A percentile compares a stretch with the other conserved stretches of the same genome.
Evolutionary conservation across 2,888 invertebrate species (phyloP).

Genomic region (Mayetiola destructor): DNA sequence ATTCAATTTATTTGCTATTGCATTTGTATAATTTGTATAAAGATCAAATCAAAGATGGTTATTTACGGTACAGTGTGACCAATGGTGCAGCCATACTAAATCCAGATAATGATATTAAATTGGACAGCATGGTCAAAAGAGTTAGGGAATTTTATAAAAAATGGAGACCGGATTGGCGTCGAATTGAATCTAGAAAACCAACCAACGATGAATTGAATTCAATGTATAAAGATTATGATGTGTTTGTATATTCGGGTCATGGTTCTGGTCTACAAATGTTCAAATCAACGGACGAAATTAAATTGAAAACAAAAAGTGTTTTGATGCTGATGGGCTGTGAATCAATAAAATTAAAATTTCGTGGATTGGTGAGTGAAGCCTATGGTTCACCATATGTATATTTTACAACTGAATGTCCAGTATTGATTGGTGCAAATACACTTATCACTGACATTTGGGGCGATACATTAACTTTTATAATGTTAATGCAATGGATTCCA

Average conservation of each 20-base stretch:
- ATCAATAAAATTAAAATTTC: slow-evolving; percentile 32
- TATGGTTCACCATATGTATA: not conserved
- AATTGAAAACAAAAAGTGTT: slow-evolving; percentile 40
- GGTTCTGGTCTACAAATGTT: slow-evolving; percentile 16
- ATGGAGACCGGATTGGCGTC: slow-evolving; percentile 38
- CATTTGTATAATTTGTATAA: slow-evolving; percentile 26
- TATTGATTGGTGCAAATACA: not conserved
- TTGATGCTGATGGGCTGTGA: slow-evolving; percentile 54
- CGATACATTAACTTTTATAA: not conserved
- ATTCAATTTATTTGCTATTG: slow-evolving; percentile 29
- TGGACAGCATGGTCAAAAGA: slow-evolving; percentile 36
- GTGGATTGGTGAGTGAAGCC: not conserved
- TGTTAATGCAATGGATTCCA: not conserved
- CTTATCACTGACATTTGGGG: not conserved
- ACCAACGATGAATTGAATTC: slow-evolving; percentile 39
- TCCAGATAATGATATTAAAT: slow-evolving; percentile 31
- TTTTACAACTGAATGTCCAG: slow-evolving; percentile 2
- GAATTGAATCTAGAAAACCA: slow-evolving; percentile 37
- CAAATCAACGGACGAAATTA: slow-evolving; percentile 57
- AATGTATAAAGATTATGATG: slow-evolving; percentile 38
- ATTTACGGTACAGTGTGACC: slow-evolving; percentile 24
- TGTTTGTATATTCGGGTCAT: slow-evolving; percentile 41
- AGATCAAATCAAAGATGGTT: slow-evolving; percentile 26
- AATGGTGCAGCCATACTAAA: slow-evolving; percentile 28
- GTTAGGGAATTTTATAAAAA: slow-evolving; percentile 37